A percentile compares a stretch with the other conserved stretches of the same genome.
Conservation (phyloP, 2,888 invertebrate species). For the Sesia bembeciformis region DNA sequence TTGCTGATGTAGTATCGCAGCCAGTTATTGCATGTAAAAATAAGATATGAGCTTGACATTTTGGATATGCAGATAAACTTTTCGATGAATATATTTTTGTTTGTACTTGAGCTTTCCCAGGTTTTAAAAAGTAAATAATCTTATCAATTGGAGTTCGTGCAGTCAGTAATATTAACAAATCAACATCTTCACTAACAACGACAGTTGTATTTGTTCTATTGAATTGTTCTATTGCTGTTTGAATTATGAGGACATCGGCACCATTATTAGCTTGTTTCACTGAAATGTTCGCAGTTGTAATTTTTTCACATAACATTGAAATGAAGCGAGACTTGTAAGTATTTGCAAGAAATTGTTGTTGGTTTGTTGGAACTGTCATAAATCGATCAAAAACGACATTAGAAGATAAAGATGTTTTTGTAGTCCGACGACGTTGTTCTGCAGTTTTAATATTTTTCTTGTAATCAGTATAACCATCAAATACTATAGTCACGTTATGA, state of each 20-base stretch:
- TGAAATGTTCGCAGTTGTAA: conserved; percentile 4
- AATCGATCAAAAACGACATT: conserved; percentile 2
- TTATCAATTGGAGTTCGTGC: neutral
- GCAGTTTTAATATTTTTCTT: conserved; percentile 18
- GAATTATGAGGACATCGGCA: neutral
- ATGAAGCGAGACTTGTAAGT: conserved; percentile 6
- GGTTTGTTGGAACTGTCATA: neutral
- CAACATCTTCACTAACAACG: conserved; percentile 4
- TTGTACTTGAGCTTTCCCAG: conserved; percentile 2
- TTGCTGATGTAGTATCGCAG: conserved; percentile 12
- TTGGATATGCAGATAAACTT: conserved; percentile 2
- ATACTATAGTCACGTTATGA: conserved; percentile 13
- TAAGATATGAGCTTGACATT: conserved; percentile 4
- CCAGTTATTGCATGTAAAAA: conserved; percentile 7
- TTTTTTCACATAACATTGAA: conserved; percentile 7
- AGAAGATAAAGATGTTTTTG: conserved; percentile 1
- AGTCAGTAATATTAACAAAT: conserved; percentile 2
- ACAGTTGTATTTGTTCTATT: conserved; percentile 4
- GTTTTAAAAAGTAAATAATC: conserved; percentile 2
- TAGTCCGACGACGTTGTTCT: conserved; percentile 12
- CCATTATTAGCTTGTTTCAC: conserved; percentile 3
- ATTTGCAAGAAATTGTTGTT: conserved; percentile 6
- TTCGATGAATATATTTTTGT: neutral
- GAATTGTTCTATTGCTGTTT: conserved; percentile 6
- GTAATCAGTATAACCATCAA: conserved; percentile 20